Evolutionary conservation across 2,113 vertebrate species (phyloP), one percentile per base, ranked within the genome.

Genomic region (Aplodontia rufa): DNA sequence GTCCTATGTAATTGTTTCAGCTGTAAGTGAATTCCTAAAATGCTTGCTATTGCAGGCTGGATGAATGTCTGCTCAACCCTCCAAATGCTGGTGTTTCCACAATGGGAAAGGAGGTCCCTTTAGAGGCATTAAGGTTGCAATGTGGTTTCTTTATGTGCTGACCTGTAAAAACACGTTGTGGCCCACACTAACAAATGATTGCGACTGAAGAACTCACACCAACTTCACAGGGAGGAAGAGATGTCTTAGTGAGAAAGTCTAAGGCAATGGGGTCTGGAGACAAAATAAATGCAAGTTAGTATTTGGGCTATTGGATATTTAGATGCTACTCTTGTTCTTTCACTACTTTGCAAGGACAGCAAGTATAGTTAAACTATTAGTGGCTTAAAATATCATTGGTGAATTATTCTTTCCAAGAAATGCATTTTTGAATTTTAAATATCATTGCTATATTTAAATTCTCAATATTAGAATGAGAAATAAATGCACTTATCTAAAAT

Each of bases 1-100:
- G 55, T 69, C 8, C 88, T 76, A 10, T 66, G 5, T 97, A 97
- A 97, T 95, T 97, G 97, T 98, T 97, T 97, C 96, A 97, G 91
- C 35, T 71, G 87, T 94, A 97, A 98, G 95, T 53, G 78, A 90
- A 95, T 96, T 97, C 55, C 75, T 51, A 79, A 89, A 97, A 98
- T 95, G 87, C 93, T 96, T 93, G 91, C 81, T 84, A 87, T 10
- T 0, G 0, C 58, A 28, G 5, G 78, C 8, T 91, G 76, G 86
- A 95, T 94, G 12, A 72, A 68, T 94, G 97, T 96, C 95, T 94
- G 60, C 83, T 97, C 37, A 96, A 86, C 64, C 92, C 96, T 47
- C 49, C 93, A 88, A 97, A 94, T 47, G 74, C 45, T 62, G 47
- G 42, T 51, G 90, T 92, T 84, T 97, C 94, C 62, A 81, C 68